Percentiles rank a stretch among this genome's conserved stretches.
Conservation (phyloP, 92 coral and sea anemone species). For the Porites rus region DNA sequence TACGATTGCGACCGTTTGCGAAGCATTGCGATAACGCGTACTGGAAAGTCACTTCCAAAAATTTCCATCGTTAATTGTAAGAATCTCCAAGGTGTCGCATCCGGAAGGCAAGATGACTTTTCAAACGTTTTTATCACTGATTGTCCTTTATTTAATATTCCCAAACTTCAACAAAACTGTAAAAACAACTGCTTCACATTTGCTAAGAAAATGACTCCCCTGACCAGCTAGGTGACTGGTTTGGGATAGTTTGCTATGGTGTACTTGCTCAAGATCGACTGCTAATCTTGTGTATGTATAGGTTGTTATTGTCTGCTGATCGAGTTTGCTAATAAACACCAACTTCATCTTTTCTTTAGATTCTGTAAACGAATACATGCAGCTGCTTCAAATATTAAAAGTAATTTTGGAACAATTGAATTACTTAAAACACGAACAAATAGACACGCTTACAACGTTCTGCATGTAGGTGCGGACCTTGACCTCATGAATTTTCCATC, state of each 20-base stretch:
- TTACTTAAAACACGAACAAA: no score
- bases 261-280: neutral
- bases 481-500: no score
- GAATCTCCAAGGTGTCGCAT: slow-evolving; percentile 21
- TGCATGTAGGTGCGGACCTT: no score
- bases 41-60: slow-evolving; percentile 13
- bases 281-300: no score
- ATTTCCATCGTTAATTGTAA: slow-evolving; percentile 27
- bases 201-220: neutral
- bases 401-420: no score
- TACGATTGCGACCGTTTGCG: slow-evolving; percentile 37
- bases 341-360: no score
- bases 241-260: neutral
- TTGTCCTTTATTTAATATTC: slow-evolving; percentile 15
- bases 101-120: slow-evolving; percentile 17
- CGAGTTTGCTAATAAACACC: neutral
- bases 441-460: no score
- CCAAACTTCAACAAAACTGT: neutral
- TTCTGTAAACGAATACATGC: no score
- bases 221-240: neutral
- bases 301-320: neutral
- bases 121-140: slow-evolving; percentile 18
- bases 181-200: neutral
- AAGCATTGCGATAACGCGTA: slow-evolving; percentile 25
- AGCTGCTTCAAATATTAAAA: no score